Evolutionary conservation across 1,140 invertebrate species (phyloP).

Genomic region (Antheraea pernyi): DNA sequence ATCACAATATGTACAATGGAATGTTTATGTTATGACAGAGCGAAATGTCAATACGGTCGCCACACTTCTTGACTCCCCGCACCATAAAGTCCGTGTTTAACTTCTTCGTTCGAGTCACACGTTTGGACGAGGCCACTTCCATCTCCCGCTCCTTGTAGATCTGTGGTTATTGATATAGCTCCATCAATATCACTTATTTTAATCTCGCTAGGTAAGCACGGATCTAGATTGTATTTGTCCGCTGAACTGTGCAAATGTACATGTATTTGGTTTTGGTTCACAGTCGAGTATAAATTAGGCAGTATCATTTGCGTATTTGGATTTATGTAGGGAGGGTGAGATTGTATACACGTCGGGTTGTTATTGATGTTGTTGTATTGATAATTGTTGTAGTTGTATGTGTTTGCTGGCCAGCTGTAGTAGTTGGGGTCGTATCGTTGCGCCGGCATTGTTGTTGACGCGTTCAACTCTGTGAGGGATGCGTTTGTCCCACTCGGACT

Average conservation of each 20-base stretch:
- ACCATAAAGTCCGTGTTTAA: slow-evolving; percentile 65
- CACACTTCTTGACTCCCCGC: slow-evolving; percentile 66
- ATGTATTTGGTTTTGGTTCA: slow-evolving; percentile 93
- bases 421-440: slow-evolving; percentile 76
- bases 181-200: slow-evolving; percentile 80
- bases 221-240: slow-evolving; percentile 79
- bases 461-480: slow-evolving; percentile 72
- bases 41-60: slow-evolving; percentile 67
- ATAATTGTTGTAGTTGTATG: slow-evolving; percentile 82
- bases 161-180: slow-evolving; percentile 77
- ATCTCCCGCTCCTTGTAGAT: slow-evolving; percentile 55
- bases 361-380: slow-evolving; percentile 85
- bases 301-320: slow-evolving; percentile 84
- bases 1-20: slow-evolving; percentile 75
- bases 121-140: slow-evolving; percentile 52
- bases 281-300: slow-evolving; percentile 89
- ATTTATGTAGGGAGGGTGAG: slow-evolving; percentile 74
- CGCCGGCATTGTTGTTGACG: slow-evolving; percentile 52
- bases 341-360: slow-evolving; percentile 79
- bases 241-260: slow-evolving; percentile 86
- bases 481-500: slow-evolving; percentile 64
- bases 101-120: slow-evolving; percentile 61
- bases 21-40: slow-evolving; percentile 38
- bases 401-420: slow-evolving; percentile 80
- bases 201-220: slow-evolving; percentile 79